These are phyloP conservation scores for Hybognathus amarus DNA, from an alignment of 2,797 vertebrate genomes.

Conservation along the genomic window DNA sequence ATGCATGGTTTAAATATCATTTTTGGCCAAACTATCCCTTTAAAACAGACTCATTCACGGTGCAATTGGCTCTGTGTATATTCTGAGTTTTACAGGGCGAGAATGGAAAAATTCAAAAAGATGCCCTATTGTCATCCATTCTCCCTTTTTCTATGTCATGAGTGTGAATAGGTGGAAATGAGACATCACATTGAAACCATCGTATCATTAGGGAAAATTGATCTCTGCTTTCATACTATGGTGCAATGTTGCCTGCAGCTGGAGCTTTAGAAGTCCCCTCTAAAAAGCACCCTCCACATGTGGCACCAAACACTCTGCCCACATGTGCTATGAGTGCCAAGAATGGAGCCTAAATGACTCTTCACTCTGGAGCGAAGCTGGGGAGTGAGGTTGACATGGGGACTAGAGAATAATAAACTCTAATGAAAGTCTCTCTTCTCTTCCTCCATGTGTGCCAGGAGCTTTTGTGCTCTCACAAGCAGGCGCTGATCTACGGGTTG, in stretches of 20 bases:
- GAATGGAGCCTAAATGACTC: constrained; percentile 65
- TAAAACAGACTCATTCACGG: background rate
- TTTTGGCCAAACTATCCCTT: too few relatives aligned
- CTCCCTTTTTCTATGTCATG: constrained; percentile 42
- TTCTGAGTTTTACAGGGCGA: constrained; percentile 1
- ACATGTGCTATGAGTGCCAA: constrained; percentile 42
- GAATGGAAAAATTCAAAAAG: constrained; percentile 25
- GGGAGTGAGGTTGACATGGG: constrained; percentile 57
- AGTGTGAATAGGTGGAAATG: constrained; percentile 65
- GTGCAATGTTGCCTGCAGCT: constrained; percentile 60
- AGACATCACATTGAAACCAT: constrained; percentile 60
- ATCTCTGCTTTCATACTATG: constrained; percentile 58
- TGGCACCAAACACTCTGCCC: constrained; percentile 26
- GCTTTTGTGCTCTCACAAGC: constrained; percentile 70
- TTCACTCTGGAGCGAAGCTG: constrained; percentile 55
- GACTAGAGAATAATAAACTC: constrained; percentile 66
- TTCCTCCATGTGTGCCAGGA: constrained; percentile 54
- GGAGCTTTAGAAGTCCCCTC: constrained; percentile 55
- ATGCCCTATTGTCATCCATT: constrained; percentile 41
- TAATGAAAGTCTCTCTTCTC: constrained; percentile 65
- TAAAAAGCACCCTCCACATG: constrained; percentile 48
- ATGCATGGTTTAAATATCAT: too few relatives aligned
- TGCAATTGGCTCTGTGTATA: background rate
- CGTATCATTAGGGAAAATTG: constrained; percentile 58
- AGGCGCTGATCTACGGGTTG: constrained; percentile 62